Percentiles rank a stretch among this genome's conserved stretches.
phyloP scores from a whole-genome alignment of 2,113 vertebrate species.

The Polypterus senegalus region DNA sequence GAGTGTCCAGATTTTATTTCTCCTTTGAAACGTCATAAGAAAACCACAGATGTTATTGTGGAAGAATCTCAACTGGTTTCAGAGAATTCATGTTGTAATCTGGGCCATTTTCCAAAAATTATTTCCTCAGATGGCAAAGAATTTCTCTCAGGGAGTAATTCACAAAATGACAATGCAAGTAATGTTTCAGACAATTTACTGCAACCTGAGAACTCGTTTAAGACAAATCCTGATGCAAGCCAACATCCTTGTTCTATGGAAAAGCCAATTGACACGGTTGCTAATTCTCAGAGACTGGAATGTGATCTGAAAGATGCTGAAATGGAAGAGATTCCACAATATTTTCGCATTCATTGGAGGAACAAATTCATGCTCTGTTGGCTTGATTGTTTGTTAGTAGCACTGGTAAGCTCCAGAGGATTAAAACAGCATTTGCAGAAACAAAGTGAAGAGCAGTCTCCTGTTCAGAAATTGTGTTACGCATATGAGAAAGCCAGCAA shows the following conservation, averaged over 20 bases:
- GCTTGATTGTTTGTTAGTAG: constrained; percentile 74
- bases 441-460: constrained; percentile 22
- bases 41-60: constrained; percentile 3
- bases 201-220: no score
- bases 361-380: constrained; percentile 67
- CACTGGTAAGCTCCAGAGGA: constrained; percentile 59
- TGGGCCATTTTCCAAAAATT: no score
- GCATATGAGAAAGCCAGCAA: constrained; percentile 45
- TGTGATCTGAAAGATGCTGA: constrained; percentile 1
- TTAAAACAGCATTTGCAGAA: constrained; percentile 33
- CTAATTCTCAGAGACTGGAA: background rate
- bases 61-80: no score
- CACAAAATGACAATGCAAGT: no score
- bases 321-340: constrained; percentile 4
- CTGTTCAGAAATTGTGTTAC: constrained; percentile 50
- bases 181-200: no score
- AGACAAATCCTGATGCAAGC: constrained; percentile 17
- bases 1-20: constrained; percentile 22
- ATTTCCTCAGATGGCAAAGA: no score
- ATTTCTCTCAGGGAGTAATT: no score
- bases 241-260: background rate
- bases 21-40: constrained; percentile 39
- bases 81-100: no score
- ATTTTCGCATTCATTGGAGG: constrained; percentile 64
- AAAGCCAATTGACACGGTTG: constrained; percentile 3